These are phyloP conservation scores for Helostoma temminkii DNA, from an alignment of 2,797 vertebrate genomes.

Conservation along the genomic window DNA sequence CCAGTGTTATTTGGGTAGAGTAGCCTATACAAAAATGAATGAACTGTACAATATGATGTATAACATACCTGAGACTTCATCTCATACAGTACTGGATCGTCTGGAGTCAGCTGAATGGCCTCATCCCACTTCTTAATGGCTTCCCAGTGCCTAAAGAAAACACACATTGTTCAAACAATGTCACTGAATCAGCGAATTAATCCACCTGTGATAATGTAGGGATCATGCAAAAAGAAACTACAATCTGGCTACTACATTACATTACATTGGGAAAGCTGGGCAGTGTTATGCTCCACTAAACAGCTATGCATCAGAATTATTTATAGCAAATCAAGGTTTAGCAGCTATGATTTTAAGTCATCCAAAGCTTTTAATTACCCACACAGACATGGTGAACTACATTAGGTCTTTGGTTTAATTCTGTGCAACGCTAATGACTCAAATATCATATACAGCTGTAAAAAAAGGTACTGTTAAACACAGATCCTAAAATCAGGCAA, in stretches of 20 bases:
- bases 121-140: slow-evolving; percentile 96
- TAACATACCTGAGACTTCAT: slow-evolving; percentile 96
- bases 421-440: background rate
- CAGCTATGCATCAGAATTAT: background rate
- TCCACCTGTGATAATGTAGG: background rate
- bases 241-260: background rate
- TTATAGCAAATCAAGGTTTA: background rate
- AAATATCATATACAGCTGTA: slow-evolving; percentile 1
- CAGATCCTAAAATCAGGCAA: slow-evolving; percentile 5
- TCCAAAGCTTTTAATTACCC: background rate
- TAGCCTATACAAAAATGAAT: background rate
- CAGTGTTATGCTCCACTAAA: background rate
- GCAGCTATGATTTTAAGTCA: background rate
- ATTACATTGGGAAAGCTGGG: background rate
- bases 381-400: background rate
- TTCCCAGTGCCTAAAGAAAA: slow-evolving; percentile 88
- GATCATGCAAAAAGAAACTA: background rate
- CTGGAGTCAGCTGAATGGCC: slow-evolving; percentile 93
- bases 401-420: slow-evolving; percentile 9
- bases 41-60: background rate
- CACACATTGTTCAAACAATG: slow-evolving; percentile 21
- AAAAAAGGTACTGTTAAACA: slow-evolving; percentile 11
- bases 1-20: background rate
- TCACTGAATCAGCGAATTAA: slow-evolving; percentile 14
- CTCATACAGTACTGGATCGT: slow-evolving; percentile 91